Base-by-base conservation (phyloP, 2,797 vertebrate species). In the Distichodus sexfasciatus region DNA sequence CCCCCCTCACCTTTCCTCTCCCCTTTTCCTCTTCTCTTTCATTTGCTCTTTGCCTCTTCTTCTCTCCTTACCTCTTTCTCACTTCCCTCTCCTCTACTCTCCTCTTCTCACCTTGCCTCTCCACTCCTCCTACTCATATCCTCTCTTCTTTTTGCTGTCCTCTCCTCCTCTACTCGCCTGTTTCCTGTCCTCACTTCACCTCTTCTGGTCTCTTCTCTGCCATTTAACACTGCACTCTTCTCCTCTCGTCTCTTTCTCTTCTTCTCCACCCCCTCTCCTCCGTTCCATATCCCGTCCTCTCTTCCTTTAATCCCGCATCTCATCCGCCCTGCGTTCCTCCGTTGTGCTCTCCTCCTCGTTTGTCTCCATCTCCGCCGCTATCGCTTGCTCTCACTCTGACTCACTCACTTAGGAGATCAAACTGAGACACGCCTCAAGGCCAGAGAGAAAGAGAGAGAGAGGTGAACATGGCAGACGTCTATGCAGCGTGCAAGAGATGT, bases 401-500 rank as follows among this genome's bases (percentile, higher is more conserved):
- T n/a, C n/a, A 3, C 43, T 23, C 44, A 47, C 3, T 47, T 50
- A 50, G 24, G 12, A 4, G 23, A 28, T 50, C 47, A 50, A 28
- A 50, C 47, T 50, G 23, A 47, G 44, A 51, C 17, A 51, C 26
- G 28, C 48, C 26, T 51, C 15, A 41, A 8, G 62, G 28, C 14
- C 5, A 8, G 9, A 40, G 24, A 29, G 6, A 15, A 14, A 26
- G 12, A n/a, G 44, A 26, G 7, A 48, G 19, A 31, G 1, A 12
- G 12, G 4, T 11, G 58, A 24, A 3, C 6, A 57, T 47, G 23
- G 12, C 12, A 53, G 33, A 24, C 11, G 24, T 11, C n/a, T n/a
- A n/a, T n/a, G n/a, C n/a, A n/a, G n/a, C n/a, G n/a, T 14, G 21
- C 19, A 15, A 58, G 54, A 55, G 70, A 61, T 68, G 60, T 31